Percentiles rank a stretch among this genome's conserved stretches.
Conservation (phyloP, 2,113 vertebrate species). For the Pimephales promelas region DNA sequence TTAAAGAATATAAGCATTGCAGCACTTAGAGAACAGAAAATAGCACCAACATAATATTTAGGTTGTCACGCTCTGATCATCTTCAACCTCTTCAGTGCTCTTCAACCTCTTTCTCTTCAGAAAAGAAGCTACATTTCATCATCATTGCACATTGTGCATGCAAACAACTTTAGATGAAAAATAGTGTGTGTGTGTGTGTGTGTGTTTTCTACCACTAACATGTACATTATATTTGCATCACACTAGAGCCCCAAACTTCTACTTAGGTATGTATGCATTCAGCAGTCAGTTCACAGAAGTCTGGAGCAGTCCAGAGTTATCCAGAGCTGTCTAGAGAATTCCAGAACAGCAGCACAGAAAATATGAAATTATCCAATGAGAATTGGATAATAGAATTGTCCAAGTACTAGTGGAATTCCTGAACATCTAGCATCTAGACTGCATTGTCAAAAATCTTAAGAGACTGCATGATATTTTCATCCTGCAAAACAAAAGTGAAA, state of each 20-base stretch:
- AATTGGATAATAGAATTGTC: neutral
- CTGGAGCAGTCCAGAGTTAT: neutral
- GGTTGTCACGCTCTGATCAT: neutral
- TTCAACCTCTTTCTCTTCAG: no score
- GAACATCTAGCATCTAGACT: conserved; percentile 77
- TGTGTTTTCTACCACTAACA: neutral
- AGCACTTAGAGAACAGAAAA: neutral
- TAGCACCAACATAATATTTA: neutral
- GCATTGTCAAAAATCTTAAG: conserved; percentile 92
- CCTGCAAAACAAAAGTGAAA: conserved; percentile 69
- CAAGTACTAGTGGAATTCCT: neutral
- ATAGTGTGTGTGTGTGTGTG: no score
- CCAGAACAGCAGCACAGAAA: neutral
- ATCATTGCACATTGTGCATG: no score
- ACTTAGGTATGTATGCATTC: neutral
- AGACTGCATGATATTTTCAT: conserved; percentile 93
- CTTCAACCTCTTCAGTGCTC: neutral
- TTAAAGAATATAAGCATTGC: neutral
- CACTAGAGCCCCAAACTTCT: neutral
- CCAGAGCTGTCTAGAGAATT: neutral
- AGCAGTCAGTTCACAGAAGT: neutral
- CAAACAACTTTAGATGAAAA: no score
- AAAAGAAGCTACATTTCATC: no score
- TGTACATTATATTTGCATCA: neutral
- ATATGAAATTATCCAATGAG: neutral